Conservation (phyloP, 2,113 vertebrate genomes). For the Sebastes fasciatus region DNA sequence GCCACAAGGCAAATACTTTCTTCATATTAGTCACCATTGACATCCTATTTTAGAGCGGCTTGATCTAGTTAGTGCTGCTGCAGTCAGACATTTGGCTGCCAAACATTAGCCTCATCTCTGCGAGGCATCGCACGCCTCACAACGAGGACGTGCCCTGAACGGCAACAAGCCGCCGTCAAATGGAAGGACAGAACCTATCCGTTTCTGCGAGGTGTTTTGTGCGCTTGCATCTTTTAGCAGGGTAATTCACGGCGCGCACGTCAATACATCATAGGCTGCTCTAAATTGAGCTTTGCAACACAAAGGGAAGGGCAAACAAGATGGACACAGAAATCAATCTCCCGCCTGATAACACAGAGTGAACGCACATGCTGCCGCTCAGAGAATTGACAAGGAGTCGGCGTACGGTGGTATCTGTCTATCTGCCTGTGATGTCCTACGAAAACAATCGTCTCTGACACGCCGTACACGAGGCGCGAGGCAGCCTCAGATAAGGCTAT, state of each 20-base stretch:
- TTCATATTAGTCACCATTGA: conserved; percentile 73
- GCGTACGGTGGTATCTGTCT: conserved; percentile 64
- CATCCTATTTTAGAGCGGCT: conserved; percentile 61
- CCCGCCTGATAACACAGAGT: conserved; percentile 70
- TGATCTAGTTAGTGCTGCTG: conserved; percentile 65
- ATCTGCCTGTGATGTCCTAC: conserved; percentile 75
- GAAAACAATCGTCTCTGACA: conserved; percentile 77
- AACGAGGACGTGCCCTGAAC: conserved; percentile 76
- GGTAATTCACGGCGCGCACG: conserved; percentile 65
- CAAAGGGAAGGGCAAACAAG: conserved; percentile 81
- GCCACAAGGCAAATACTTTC: conserved; percentile 66
- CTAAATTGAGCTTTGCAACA: conserved; percentile 78
- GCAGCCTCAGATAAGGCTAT: conserved; percentile 68
- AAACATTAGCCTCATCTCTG: conserved; percentile 66
- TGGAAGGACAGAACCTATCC: conserved; percentile 63
- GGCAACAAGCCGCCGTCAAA: conserved; percentile 60
- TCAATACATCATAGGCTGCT: conserved; percentile 79
- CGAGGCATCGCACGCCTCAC: conserved; percentile 57
- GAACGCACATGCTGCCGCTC: conserved; percentile 60
- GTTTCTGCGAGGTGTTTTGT: conserved; percentile 62
- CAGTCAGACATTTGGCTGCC: conserved; percentile 60
- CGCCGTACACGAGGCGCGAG: conserved; percentile 41
- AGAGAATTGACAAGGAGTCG: conserved; percentile 67
- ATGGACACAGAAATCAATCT: conserved; percentile 82
- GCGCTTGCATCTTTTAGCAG: conserved; percentile 74